These are phyloP conservation scores for Phallusia fumigata DNA, from an alignment of 23 tunicate genomes.

Conservation along the genomic window DNA sequence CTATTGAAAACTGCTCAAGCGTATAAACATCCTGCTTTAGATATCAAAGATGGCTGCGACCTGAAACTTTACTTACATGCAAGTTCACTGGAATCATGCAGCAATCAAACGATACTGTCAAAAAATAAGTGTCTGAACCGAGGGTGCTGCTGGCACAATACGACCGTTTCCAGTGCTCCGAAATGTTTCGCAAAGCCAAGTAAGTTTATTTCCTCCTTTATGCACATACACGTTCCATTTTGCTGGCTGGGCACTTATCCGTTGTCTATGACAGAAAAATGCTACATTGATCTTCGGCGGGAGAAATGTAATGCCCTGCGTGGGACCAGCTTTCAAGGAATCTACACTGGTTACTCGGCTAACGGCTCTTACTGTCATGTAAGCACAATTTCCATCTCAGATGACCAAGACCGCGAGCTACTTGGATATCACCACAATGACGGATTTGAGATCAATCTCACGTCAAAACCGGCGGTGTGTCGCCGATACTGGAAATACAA, in stretches of 20 bases:
- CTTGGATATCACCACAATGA: conserved; percentile 11
- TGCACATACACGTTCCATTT: not conserved
- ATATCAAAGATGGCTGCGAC: not conserved
- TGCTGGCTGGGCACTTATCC: not conserved
- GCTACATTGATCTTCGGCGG: conserved; percentile 61
- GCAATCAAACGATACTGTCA: not conserved
- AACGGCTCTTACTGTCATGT: conserved; percentile 62
- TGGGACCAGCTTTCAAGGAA: conserved; percentile 15
- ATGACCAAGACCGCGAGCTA: not conserved
- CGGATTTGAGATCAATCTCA: conserved; percentile 27
- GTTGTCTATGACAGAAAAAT: conserved; percentile 46
- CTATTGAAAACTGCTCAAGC: too few species aligned
- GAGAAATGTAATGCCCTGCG: conserved; percentile 42
- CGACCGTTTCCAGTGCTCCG: not conserved
- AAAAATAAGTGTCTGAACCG: not conserved
- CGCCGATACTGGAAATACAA: not conserved
- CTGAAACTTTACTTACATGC: not conserved
- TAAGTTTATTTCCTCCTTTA: not conserved
- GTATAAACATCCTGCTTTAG: too few species aligned
- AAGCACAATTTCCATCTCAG: not conserved
- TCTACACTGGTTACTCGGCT: conserved; percentile 57
- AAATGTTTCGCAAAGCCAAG: not conserved
- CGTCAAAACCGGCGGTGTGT: not conserved
- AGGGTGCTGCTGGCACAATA: not conserved
- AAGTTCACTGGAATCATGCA: not conserved